phyloP scores from a whole-genome alignment of 2,888 invertebrate genomes.

The Philopedon plagiatum region DNA sequence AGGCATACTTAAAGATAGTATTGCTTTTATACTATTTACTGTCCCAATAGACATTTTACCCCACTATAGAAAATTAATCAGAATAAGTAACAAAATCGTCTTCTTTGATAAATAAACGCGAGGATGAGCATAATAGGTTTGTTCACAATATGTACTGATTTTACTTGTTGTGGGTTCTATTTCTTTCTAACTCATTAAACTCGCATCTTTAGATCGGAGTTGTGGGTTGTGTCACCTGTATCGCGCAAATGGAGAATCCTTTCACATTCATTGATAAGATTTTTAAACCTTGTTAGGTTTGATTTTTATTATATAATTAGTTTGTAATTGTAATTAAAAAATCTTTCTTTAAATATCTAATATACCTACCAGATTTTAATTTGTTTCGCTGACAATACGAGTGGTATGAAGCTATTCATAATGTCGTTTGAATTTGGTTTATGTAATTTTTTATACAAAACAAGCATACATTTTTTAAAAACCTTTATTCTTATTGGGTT shows the following conservation, averaged over 20 bases:
- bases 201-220: not conserved
- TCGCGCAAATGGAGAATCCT: slow-evolving; percentile 31
- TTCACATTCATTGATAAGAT: slow-evolving; percentile 37
- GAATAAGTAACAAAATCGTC: slow-evolving; percentile 64
- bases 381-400: no score
- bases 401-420: not conserved
- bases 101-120: slow-evolving; percentile 56
- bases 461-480: not conserved
- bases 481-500: not conserved
- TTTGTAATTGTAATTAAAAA: not conserved
- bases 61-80: slow-evolving; percentile 57
- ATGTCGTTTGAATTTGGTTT: not conserved
- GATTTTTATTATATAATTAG: slow-evolving; percentile 18
- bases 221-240: slow-evolving; percentile 25
- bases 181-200: not conserved
- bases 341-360: not conserved
- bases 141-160: slow-evolving; percentile 11
- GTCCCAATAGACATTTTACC: slow-evolving; percentile 34
- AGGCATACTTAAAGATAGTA: slow-evolving; percentile 51
- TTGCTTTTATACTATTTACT: slow-evolving; percentile 45
- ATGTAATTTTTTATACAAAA: not conserved
- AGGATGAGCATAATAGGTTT: slow-evolving; percentile 41
- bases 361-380: not conserved
- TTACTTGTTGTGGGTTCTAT: not conserved
- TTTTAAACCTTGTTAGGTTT: not conserved